Base-by-base conservation (phyloP, 2,113 vertebrate genomes). In the Strigops habroptila region DNA sequence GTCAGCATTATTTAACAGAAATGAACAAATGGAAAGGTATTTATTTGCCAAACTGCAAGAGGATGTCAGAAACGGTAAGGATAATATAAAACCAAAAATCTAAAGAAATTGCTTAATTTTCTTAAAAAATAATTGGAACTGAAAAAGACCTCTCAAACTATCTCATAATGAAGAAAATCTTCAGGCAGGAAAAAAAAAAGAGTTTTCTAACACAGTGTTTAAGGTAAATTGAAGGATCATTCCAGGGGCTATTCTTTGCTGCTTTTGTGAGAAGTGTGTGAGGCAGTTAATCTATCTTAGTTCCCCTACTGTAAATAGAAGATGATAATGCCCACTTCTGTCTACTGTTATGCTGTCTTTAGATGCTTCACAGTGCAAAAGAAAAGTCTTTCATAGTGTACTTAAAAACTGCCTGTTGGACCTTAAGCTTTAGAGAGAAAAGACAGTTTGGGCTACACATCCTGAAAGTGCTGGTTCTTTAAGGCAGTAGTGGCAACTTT, bases 1-100 rank as follows among this genome's bases (percentile, higher is more conserved):
- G 33, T 84, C 59, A 89, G 86, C 39, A 48, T 81, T 96, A 94
- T 92, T 82, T 87, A 95, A 86, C 63, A 95, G 79, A 95, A 83
- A 92, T 88, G 3, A 94, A 93, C 64, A 91, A 52, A 83, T 51
- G 48, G 21, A 89, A 95, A 95, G 15, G 13, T 92, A 60, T 82
- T 92, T 71, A 28, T 92, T 95, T 93, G 93, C 44, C 18, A 83
- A 48, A 86, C 49, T 82, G n/a, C 37, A 82, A 70, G 13, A 92
- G n/a, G 49, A 39, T 76, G 14, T 68, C 71, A 62, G 37, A 93
- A 94, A 64, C n/a, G 84, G 82, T 92, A 93, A 94, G 57, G 77
- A 67, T 60, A 76, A 43, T 8, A 44, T 64, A 48, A 77, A 86
- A 64, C 13, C 27, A 84, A 83, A 67, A 60, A 41, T 2, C 21